These are phyloP conservation scores for Dasypolia templi DNA, from an alignment of 2,888 invertebrate genomes.

Conservation along the genomic window DNA sequence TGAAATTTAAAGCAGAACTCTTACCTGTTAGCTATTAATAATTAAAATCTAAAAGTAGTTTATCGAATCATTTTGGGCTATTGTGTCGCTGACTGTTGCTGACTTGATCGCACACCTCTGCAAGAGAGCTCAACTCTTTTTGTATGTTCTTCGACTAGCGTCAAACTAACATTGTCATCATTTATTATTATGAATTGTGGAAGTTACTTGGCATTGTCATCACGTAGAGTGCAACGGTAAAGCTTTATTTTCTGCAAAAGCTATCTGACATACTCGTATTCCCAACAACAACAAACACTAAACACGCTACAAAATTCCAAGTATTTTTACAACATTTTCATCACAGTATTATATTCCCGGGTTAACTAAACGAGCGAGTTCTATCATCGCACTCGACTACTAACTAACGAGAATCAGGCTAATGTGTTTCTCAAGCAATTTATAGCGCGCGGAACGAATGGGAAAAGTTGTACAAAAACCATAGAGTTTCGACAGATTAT, in stretches of 20 bases:
- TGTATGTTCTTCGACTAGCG: not conserved
- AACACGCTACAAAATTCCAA: conserved; percentile 17
- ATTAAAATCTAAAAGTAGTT: no score
- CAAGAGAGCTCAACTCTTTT: no score
- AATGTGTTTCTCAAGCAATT: conserved; percentile 60
- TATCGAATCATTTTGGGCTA: no score
- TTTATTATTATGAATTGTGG: no score
- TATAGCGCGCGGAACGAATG: conserved; percentile 43
- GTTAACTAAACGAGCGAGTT: conserved; percentile 30
- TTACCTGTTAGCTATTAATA: no score
- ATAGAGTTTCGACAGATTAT: conserved; percentile 55
- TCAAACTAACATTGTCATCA: not conserved
- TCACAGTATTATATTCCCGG: conserved; percentile 32
- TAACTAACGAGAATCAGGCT: conserved; percentile 57
- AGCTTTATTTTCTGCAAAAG: not conserved
- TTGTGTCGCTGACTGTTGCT: no score
- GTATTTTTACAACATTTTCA: conserved; percentile 20
- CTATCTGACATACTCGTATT: conserved; percentile 12
- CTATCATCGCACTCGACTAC: conserved; percentile 44
- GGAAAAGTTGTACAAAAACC: conserved; percentile 54
- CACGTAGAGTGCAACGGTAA: not conserved
- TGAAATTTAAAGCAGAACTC: no score
- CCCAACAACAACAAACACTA: conserved; percentile 14
- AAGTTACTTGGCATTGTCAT: not conserved
- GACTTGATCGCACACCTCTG: no score